Evolutionary conservation across 1,140 invertebrate species (phyloP).

Genomic region (Neotoxoptera formosana): DNA sequence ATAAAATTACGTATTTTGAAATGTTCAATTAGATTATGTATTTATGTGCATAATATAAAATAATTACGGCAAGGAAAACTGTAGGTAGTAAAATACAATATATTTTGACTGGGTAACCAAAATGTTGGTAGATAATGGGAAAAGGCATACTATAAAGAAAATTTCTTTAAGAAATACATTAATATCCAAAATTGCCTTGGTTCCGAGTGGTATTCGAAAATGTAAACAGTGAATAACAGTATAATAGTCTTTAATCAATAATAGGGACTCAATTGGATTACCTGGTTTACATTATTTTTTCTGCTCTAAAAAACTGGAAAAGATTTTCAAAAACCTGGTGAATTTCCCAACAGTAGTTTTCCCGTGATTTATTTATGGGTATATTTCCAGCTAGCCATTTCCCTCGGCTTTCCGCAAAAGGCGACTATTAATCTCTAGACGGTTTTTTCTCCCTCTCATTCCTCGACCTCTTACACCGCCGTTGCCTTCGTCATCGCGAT

Average conservation of each 20-base stretch:
- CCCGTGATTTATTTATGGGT: conserved; percentile 43
- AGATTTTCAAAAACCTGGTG: conserved; percentile 33
- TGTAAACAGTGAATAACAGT: not conserved
- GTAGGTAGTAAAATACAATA: not conserved
- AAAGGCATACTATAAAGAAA: not conserved
- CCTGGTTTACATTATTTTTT: conserved; percentile 28
- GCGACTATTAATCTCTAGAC: conserved; percentile 56
- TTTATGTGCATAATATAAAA: not conserved
- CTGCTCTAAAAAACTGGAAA: conserved; percentile 31
- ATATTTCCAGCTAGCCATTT: conserved; percentile 35
- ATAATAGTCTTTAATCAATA: not conserved
- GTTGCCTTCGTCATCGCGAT: not conserved
- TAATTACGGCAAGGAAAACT: not conserved
- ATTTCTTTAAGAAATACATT: not conserved
- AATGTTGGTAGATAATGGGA: not conserved
- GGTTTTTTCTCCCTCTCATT: not conserved
- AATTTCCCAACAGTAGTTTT: conserved; percentile 41
- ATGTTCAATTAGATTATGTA: not conserved
- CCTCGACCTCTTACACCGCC: not conserved
- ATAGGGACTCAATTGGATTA: conserved; percentile 13
- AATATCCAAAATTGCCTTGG: not conserved
- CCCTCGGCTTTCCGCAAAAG: conserved; percentile 31
- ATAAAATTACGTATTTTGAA: not conserved
- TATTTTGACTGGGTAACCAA: not conserved
- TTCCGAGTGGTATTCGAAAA: not conserved